Base-by-base conservation (phyloP, 2,797 vertebrate genomes). In the Periophthalmus magnuspinnatus region DNA sequence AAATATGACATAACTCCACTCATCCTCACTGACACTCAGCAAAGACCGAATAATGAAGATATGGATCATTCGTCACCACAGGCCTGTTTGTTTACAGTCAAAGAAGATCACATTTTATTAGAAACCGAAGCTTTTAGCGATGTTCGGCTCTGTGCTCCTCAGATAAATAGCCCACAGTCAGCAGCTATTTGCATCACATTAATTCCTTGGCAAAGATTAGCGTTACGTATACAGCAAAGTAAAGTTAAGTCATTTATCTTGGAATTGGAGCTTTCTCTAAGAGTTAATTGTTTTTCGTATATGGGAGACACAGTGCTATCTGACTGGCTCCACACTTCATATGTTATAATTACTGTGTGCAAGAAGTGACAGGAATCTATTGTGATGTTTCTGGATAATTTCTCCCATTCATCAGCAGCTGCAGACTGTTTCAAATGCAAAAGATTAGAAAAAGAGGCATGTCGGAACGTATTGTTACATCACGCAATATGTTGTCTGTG, bases 291-390 rank as follows among this genome's bases (percentile, higher is more conserved):
- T 85, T 84, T 63, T 80, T 65, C 60, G 58, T 80, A 81, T 81
- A 36, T 69, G 65, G 73, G 71, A 81, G 71, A 80, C 85, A 83
- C 55, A 75, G 76, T 60, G 38, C 68, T 80, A 68, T 81, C 67
- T 57, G 68, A 82, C 76, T 82, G 70, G 54, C 74, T 77, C 71
- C 32, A 11, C 78, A 85, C 79, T 84, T 81, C 74, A 87, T 91
- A 91, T 89, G 76, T 91, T 90, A 87, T 85, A 86, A 90, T 90
- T 89, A 90, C 82, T 47, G 66, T 74, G 70, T 71, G 61, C 24
- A 66, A 79, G 80, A 74, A 72, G 75, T 63, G 47, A 75, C 33
- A 61, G 78, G 69, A 84, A 85, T 65, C 77, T 79, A 72, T 81
- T 85, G 75, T 80, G 81, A 82, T 81, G 65, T 74, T 45, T 64